Percentiles rank a stretch among this genome's conserved stretches.
Evolutionary conservation across 2,888 invertebrate genomes (phyloP).

Genomic region (Saturnia pavonia): DNA sequence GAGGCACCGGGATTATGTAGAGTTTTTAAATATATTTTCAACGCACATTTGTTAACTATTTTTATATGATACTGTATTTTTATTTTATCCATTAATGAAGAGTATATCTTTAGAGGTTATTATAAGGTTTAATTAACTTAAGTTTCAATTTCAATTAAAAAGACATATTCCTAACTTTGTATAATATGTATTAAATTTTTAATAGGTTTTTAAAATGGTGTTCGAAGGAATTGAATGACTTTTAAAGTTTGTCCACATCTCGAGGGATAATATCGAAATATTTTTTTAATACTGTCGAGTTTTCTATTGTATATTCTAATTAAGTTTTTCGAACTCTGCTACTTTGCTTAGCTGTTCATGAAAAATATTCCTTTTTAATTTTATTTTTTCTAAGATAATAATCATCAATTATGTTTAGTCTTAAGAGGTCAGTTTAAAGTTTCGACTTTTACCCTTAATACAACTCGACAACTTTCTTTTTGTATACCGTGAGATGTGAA

Average conservation of each 20-base stretch:
- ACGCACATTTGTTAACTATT: background rate
- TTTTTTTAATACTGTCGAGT: background rate
- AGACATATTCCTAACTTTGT: background rate
- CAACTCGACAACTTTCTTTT: background rate
- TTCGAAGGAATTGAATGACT: background rate
- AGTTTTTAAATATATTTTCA: background rate
- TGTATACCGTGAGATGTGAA: constrained; percentile 4
- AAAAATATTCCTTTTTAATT: too few relatives aligned
- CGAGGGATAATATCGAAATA: background rate
- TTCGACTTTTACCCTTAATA: too few relatives aligned
- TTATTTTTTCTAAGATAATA: too few relatives aligned
- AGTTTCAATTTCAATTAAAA: too few relatives aligned
- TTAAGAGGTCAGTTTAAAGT: too few relatives aligned
- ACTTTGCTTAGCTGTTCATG: too few relatives aligned
- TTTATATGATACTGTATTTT: constrained; percentile 3
- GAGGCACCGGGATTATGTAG: background rate
- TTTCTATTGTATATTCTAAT: background rate
- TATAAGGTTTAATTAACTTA: background rate
- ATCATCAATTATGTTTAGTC: too few relatives aligned
- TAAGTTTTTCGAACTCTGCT: too few relatives aligned
- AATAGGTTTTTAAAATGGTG: background rate
- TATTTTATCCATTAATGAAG: background rate
- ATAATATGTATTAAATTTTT: background rate
- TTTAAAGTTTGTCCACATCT: background rate
- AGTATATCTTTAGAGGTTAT: too few relatives aligned